phyloP scores from a whole-genome alignment of 2,888 invertebrate genomes.

The Hypolimnas misippus region DNA sequence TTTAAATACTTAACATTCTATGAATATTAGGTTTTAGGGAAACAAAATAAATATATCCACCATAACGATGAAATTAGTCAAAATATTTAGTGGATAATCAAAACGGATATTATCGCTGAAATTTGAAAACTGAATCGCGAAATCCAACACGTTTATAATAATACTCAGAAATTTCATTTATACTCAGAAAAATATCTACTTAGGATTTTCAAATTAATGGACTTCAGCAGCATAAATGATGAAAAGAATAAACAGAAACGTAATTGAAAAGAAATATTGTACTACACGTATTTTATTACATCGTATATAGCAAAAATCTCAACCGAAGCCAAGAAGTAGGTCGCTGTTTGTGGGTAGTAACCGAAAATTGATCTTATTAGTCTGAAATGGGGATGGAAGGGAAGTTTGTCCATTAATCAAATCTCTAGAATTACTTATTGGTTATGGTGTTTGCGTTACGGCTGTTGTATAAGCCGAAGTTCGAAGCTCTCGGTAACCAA shows the following conservation, averaged over 20 bases:
- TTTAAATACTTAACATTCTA: too few species aligned
- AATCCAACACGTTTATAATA: too few species aligned
- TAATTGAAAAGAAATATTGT: not conserved
- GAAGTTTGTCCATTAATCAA: conserved; percentile 45
- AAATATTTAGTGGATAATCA: too few species aligned
- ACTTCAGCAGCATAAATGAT: not conserved
- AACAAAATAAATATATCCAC: too few species aligned
- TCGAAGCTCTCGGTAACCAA: conserved; percentile 13
- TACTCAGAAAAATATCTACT: not conserved
- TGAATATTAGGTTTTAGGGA: too few species aligned
- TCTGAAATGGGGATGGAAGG: conserved; percentile 37
- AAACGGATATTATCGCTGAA: too few species aligned
- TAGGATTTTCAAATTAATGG: too few species aligned
- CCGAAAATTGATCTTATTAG: conserved; percentile 43
- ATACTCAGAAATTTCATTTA: too few species aligned
- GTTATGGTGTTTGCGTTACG: conserved; percentile 30
- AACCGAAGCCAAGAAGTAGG: conserved; percentile 17
- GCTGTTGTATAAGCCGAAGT: conserved; percentile 16
- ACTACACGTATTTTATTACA: too few species aligned
- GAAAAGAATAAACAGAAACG: not conserved
- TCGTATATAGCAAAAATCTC: conserved; percentile 28
- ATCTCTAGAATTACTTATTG: conserved; percentile 31
- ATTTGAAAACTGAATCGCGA: too few species aligned
- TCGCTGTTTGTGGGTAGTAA: conserved; percentile 21
- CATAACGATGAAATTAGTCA: too few species aligned